A percentile compares a stretch with the other conserved stretches of the same genome.
Evolutionary conservation across 2,113 vertebrate species (phyloP).

Genomic region (Erythrocercus mccallii): DNA sequence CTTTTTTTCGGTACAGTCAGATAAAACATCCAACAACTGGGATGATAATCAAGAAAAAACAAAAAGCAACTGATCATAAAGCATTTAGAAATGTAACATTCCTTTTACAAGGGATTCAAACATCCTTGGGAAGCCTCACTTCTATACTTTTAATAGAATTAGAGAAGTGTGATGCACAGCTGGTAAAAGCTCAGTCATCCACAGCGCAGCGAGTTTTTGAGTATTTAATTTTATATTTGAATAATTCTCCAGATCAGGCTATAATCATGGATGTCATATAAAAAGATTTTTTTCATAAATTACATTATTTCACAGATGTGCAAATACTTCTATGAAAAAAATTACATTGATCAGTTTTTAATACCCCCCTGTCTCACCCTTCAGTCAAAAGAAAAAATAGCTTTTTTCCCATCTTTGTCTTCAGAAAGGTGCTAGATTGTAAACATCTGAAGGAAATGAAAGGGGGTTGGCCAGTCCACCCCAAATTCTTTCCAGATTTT

Average conservation of each 20-base stretch:
- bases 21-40: conserved; percentile 32
- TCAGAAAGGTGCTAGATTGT: conserved; percentile 85
- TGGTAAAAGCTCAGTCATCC: conserved; percentile 71
- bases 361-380: conserved; percentile 80
- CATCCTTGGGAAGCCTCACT: conserved; percentile 52
- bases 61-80: conserved; percentile 44
- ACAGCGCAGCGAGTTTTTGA: conserved; percentile 71
- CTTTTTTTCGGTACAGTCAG: neutral
- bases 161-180: conserved; percentile 70
- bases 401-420: conserved; percentile 78
- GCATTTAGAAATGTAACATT: conserved; percentile 45
- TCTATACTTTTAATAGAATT: conserved; percentile 70
- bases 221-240: conserved; percentile 82
- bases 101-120: conserved; percentile 36
- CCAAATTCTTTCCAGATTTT: conserved; percentile 84
- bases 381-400: conserved; percentile 80
- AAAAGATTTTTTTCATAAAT: conserved; percentile 74
- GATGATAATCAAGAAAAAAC: conserved; percentile 52
- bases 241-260: conserved; percentile 79
- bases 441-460: conserved; percentile 85
- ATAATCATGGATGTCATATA: conserved; percentile 81
- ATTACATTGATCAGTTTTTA: conserved; percentile 83
- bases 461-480: conserved; percentile 78
- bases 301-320: conserved; percentile 81
- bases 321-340: conserved; percentile 81